phyloP scores from a whole-genome alignment of 1,140 invertebrate genomes.

The Hylaeus volcanicus region DNA sequence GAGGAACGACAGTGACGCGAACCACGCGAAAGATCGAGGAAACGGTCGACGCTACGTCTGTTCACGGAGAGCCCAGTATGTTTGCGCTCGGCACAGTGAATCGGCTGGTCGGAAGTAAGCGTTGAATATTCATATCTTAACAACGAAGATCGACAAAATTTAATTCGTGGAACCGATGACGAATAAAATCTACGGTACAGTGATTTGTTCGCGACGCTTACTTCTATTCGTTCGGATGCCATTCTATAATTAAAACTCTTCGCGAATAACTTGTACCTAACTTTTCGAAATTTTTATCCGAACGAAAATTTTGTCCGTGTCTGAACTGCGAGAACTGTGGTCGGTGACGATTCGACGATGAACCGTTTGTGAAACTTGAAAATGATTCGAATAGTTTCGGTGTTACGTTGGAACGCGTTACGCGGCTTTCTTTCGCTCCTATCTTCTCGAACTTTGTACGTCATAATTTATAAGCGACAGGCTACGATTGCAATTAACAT shows the following conservation, averaged over 20 bases:
- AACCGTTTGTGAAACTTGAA: background rate
- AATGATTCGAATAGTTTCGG: background rate
- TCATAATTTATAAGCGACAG: no score
- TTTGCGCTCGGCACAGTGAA: background rate
- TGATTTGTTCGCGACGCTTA: no score
- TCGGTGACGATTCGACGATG: background rate
- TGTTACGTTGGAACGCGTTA: background rate
- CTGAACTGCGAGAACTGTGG: background rate
- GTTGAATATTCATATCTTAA: conserved; percentile 25
- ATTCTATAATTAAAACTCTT: no score
- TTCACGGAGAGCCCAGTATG: conserved; percentile 1
- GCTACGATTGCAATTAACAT: no score
- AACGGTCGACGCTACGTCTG: conserved; percentile 3
- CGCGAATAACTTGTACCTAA: no score
- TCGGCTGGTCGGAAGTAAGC: conserved; percentile 40
- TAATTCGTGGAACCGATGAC: no score
- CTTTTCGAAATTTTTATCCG: no score
- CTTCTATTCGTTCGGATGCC: no score
- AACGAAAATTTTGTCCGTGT: no score
- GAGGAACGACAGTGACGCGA: conserved; percentile 11
- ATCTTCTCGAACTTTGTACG: background rate
- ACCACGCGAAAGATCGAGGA: background rate
- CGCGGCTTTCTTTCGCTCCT: background rate
- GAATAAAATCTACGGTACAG: no score
- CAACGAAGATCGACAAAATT: no score